Base-by-base conservation (phyloP, 2,113 vertebrate species). In the Microcebus murinus region DNA sequence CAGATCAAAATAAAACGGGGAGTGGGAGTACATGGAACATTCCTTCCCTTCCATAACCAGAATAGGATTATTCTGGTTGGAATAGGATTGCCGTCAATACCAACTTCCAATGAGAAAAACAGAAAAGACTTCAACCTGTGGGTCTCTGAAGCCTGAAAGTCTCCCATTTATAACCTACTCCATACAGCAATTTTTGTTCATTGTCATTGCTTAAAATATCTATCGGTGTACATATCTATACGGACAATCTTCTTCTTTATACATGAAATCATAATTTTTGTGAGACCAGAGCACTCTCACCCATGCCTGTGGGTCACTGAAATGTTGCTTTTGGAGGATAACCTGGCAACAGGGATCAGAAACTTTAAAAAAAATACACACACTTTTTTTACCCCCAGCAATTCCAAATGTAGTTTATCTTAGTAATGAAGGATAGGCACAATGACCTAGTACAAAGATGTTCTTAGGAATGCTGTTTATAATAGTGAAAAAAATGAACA, bases 1-100 rank as follows among this genome's bases (percentile, higher is more conserved):
- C 63, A 92, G 68, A 82, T 55, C n/a, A 80, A 82, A 94, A 68
- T 61, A 87, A 92, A 34, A 92, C 29, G 21, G 6, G 36, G 36
- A 67, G 3, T 18, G 39, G 76, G 50, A 88, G 52, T 45, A 82
- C 67, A 70, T 25, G n/a, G 85, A 61, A 90, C 29, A 73, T 42
- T 79, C 48, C 55, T 86, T 77, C 36, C 34, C 4, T 59, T 39
- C 61, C n/a, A 36, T 42, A 83, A 52, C 17, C 25, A 79, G 36
- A 36, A 36, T 36, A 36, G 36, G 36, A 36, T 36, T 36, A 36
- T 36, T 36, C 36, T 36, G 48, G 42, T 42, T 12, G 20, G 15
- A 52, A 34, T 0, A 0, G 18, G 36, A 42, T 0, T 63, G 9
- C 39, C 36, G 48, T 27, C 27, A 34, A 50, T 11, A 31, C 21